Percentiles rank a stretch among this genome's conserved stretches.
Conservation (phyloP, 2,888 invertebrate species). For the Agonopterix alstromeriana region DNA sequence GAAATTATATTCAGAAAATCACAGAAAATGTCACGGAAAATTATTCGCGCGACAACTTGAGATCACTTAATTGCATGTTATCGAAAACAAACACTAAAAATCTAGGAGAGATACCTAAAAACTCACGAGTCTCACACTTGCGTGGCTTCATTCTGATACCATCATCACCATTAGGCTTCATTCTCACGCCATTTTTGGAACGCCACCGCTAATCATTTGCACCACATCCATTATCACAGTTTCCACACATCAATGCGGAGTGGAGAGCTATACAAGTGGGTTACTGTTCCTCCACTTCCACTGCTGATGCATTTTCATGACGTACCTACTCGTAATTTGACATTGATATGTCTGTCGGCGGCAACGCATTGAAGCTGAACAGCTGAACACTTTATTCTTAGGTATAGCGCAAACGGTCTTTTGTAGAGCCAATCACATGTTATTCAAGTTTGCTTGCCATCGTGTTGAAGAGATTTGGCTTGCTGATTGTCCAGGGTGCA, state of each 20-base stretch:
- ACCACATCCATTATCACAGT: conserved; percentile 3
- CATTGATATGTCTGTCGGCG: no score
- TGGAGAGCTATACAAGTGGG: conserved; percentile 35
- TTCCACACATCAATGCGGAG: conserved; percentile 16
- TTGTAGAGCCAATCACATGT: no score
- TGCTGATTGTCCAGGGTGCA: no score
- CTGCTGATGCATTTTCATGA: no score
- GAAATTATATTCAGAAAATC: no score
- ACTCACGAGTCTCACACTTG: not conserved
- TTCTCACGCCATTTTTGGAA: not conserved
- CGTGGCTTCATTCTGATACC: not conserved
- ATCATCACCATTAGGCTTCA: not conserved
- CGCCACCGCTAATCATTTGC: not conserved
- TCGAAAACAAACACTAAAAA: not conserved
- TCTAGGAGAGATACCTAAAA: not conserved
- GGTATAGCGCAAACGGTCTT: no score
- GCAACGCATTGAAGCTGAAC: no score
- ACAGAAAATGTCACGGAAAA: not conserved
- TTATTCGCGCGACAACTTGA: not conserved
- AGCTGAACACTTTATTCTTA: no score
- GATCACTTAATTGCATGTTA: not conserved
- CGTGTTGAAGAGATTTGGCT: no score
- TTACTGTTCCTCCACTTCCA: no score
- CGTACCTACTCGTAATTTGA: no score
- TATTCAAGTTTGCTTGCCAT: no score